Evolutionary conservation across 2,888 invertebrate species (phyloP), one percentile per base, ranked within the genome.

Genomic region (Sphecodes monilicornis): DNA sequence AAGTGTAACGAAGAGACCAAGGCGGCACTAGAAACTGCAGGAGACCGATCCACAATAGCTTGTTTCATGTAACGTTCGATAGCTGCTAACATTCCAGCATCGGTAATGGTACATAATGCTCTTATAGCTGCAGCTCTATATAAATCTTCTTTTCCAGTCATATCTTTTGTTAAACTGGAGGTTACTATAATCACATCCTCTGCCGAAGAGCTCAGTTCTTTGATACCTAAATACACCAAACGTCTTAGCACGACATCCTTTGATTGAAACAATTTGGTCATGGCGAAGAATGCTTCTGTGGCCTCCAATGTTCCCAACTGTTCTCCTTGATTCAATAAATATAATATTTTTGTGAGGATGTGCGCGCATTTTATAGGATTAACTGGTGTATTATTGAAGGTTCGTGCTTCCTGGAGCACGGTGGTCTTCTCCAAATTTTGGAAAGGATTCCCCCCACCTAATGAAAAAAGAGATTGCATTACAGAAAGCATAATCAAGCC

Each of bases 171-270:
- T 88, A 99, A 95, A 87, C 98, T 98, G 80, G 98, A 98, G 1
- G 99, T 99, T 0, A 99, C 99, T 91, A 99, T 99, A 90, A 99
- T 99, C 6, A 99, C 99, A 96, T 99, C 99, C 93, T 99, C 99
- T 0, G 99, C 99, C 78, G 99, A 96, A 0, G 97, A 97, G 92
- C 99, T 98, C 91, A 99, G 95, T 93, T 99, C 99, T 94, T 99
- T 98, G 76, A 98, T 98, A 57, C 99, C 99, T 79, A 99, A 95
- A 93, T 99, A 99, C 6, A 99, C 99, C 96, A 99, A 97, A 11
- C 99, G 96, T 60, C 99, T 96, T 39, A 99, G 95, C 90, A 98
- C 98, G 0, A 98, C 98, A 96, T 99, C 99, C 92, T 98, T 98
- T 0, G 98, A 99, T 95, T 99, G 99, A 95, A 99, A 99, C 70